Conservation (phyloP, 2,113 vertebrate species). For the Telmatochromis sp. region DNA sequence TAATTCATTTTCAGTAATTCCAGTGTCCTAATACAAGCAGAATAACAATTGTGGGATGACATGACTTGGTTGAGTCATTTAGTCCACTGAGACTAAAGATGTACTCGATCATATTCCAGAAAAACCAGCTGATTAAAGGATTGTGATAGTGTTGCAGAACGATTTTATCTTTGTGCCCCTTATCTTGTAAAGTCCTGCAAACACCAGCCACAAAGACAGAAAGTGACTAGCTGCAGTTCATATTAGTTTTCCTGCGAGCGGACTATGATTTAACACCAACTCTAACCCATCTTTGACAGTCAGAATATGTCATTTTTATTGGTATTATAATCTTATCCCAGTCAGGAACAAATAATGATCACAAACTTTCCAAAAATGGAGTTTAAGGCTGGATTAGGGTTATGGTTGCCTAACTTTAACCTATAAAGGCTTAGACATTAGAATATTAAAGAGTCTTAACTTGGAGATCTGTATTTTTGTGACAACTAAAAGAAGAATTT, state of each 20-base stretch:
- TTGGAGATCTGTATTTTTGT: not conserved
- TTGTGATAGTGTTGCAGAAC: not conserved
- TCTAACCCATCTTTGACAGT: not conserved
- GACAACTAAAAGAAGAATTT: not conserved
- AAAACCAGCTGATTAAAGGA: not conserved
- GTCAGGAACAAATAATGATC: not conserved
- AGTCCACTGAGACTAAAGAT: not conserved
- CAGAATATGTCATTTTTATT: not conserved
- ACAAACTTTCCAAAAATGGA: accelerated
- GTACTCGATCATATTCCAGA: not conserved
- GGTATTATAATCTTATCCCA: not conserved
- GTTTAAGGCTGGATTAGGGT: not conserved
- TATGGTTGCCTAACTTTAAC: not conserved
- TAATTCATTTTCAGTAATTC: not conserved
- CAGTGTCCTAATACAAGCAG: not conserved
- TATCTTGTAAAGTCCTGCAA: not conserved
- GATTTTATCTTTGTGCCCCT: not conserved
- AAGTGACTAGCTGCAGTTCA: not conserved
- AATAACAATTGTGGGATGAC: not conserved
- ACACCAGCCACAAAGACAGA: not conserved
- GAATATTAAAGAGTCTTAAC: not conserved
- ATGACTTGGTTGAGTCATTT: not conserved
- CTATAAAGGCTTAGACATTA: not conserved
- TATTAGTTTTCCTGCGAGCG: not conserved
- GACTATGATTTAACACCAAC: not conserved